These are phyloP conservation scores for Eilema griseolum DNA, from an alignment of 2,888 invertebrate genomes.

Conservation along the genomic window DNA sequence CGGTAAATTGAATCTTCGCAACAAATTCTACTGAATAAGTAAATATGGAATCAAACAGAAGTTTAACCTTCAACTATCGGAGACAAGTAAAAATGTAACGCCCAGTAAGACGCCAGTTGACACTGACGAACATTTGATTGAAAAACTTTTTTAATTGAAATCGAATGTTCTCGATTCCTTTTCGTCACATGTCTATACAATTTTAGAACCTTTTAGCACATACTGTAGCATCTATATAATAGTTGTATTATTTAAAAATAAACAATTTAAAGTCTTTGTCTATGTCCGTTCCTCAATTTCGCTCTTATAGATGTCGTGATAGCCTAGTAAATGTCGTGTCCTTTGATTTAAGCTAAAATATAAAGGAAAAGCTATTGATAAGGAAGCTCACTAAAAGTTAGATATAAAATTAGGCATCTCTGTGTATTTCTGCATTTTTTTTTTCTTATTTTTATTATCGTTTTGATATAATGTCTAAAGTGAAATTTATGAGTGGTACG, in stretches of 20 bases:
- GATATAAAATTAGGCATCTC: conserved; percentile 65
- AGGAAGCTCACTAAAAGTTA: conserved; percentile 79
- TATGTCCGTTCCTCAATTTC: conserved; percentile 86
- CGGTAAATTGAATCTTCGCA: conserved; percentile 40
- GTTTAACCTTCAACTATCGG: conserved; percentile 32
- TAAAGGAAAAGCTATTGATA: conserved; percentile 62
- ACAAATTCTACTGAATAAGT: conserved; percentile 36
- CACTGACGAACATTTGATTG: conserved; percentile 43
- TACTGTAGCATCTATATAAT: conserved; percentile 68
- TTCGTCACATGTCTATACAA: conserved; percentile 54
- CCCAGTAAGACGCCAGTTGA: conserved; percentile 50
- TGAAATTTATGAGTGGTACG: conserved; percentile 30
- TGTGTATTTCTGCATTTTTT: conserved; percentile 71
- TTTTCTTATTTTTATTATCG: too few relatives aligned
- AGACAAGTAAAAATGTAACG: conserved; percentile 39
- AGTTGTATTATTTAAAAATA: conserved; percentile 75
- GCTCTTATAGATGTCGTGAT: conserved; percentile 85
- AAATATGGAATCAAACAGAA: conserved; percentile 34
- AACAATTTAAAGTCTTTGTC: conserved; percentile 77
- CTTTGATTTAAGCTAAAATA: conserved; percentile 65
- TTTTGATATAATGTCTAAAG: conserved; percentile 29
- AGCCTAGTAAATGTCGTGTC: conserved; percentile 85
- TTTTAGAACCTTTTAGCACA: conserved; percentile 63
- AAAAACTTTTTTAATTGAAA: conserved; percentile 43
- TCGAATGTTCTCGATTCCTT: conserved; percentile 43